Conservation (phyloP, 23 tunicate species). For the Botrylloides violaceus region DNA sequence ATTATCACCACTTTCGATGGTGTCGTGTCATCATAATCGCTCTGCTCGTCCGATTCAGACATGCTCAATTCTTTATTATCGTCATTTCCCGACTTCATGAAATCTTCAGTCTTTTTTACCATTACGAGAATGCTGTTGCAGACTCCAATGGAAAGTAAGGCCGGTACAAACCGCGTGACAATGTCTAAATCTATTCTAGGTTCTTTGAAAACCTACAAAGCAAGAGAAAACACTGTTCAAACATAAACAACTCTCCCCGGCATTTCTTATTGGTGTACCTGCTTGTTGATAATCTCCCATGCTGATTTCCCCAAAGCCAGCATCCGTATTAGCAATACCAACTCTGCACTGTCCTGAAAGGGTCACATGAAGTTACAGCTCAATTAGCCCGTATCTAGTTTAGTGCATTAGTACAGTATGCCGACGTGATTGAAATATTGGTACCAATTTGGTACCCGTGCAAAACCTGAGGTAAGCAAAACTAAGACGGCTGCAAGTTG, state of each 20-base stretch:
- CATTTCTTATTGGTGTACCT: too few relatives aligned
- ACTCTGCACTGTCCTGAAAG: slow-evolving; percentile 67
- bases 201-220: slow-evolving; percentile 72
- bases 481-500: too few relatives aligned
- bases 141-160: slow-evolving; percentile 38
- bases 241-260: too few relatives aligned
- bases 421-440: too few relatives aligned
- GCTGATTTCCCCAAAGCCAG: slow-evolving; percentile 83
- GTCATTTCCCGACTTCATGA: slow-evolving; percentile 15
- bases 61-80: slow-evolving; percentile 15
- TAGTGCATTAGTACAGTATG: too few relatives aligned
- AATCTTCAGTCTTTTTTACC: slow-evolving; percentile 36
- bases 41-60: not conserved
- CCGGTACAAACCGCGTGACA: slow-evolving; percentile 42
- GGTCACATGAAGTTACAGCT: not conserved
- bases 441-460: too few relatives aligned
- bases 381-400: too few relatives aligned
- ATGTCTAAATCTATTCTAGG: slow-evolving; percentile 68
- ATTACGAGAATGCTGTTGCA: slow-evolving; percentile 24
- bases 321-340: slow-evolving; percentile 65
- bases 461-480: too few relatives aligned
- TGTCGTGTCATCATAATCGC: slow-evolving; percentile 5
- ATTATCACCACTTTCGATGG: slow-evolving; percentile 10
- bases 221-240: too few relatives aligned
- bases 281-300: slow-evolving; percentile 92